Conservation (phyloP, 2,888 invertebrate species). For the Chrysolina americana region DNA sequence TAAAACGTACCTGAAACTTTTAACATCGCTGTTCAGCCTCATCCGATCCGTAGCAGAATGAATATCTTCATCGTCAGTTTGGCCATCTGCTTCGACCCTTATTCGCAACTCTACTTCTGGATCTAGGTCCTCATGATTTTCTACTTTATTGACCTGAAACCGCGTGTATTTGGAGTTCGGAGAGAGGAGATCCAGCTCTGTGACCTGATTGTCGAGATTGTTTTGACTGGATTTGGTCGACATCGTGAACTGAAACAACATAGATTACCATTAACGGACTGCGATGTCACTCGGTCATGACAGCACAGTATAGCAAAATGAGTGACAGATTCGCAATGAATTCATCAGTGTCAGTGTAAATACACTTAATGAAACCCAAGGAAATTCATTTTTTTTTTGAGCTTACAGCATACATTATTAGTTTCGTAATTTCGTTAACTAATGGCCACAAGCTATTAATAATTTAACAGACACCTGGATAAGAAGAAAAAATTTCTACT, state of each 20-base stretch:
- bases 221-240: constrained; percentile 6
- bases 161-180: constrained; percentile 69
- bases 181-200: constrained; percentile 59
- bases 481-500: no score
- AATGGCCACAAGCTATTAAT: no score
- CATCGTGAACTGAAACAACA: not conserved
- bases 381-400: no score
- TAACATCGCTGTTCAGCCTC: constrained; percentile 72
- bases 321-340: no score
- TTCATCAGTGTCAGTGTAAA: no score
- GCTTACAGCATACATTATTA: no score
- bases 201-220: constrained; percentile 31
- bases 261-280: not conserved
- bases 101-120: constrained; percentile 37
- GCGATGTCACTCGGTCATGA: not conserved
- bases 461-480: no score
- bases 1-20: constrained; percentile 79
- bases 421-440: no score
- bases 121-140: constrained; percentile 65
- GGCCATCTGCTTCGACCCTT: constrained; percentile 41
- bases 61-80: constrained; percentile 65
- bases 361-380: no score
- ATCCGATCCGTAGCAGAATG: constrained; percentile 69
- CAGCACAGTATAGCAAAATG: no score
- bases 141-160: constrained; percentile 76